Evolutionary conservation across 2,888 invertebrate genomes (phyloP).

Genomic region (Athalia circularis): DNA sequence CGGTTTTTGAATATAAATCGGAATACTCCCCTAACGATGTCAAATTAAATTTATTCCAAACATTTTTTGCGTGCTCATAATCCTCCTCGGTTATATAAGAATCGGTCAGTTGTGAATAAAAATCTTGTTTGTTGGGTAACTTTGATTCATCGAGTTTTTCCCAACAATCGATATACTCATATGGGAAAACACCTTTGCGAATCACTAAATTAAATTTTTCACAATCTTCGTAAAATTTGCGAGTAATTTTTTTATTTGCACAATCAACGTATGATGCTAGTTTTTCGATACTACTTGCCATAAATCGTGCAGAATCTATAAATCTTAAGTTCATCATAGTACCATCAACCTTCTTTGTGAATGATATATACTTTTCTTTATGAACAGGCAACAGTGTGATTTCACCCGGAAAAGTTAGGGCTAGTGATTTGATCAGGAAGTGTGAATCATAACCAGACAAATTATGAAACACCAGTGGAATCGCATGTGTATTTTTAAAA

Average conservation of each 20-base stretch:
- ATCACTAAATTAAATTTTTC: constrained; percentile 47
- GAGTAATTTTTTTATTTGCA: constrained; percentile 33
- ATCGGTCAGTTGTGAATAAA: constrained; percentile 53
- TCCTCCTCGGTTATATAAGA: constrained; percentile 49
- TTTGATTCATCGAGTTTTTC: too few species aligned
- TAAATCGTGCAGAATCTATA: constrained; percentile 61
- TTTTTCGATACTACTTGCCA: constrained; percentile 56
- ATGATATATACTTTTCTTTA: too few species aligned
- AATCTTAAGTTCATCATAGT: constrained; percentile 51
- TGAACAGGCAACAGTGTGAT: too few species aligned
- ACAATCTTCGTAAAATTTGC: constrained; percentile 11
- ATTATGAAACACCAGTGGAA: constrained; percentile 58
- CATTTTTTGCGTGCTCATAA: constrained; percentile 57
- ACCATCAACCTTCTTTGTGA: background rate
- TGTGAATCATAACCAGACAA: constrained; percentile 62
- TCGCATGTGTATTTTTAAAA: too few species aligned
- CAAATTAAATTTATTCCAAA: constrained; percentile 59
- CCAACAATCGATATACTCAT: too few species aligned
- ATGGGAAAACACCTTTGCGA: constrained; percentile 17
- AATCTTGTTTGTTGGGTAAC: constrained; percentile 43
- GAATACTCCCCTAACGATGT: constrained; percentile 59
- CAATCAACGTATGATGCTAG: constrained; percentile 38
- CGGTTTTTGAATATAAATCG: constrained; percentile 58
- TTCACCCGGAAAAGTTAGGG: too few species aligned
- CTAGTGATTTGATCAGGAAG: constrained; percentile 58